phyloP scores from a whole-genome alignment of 1,140 invertebrate genomes.

The Pogonomyrmex barbatus region DNA sequence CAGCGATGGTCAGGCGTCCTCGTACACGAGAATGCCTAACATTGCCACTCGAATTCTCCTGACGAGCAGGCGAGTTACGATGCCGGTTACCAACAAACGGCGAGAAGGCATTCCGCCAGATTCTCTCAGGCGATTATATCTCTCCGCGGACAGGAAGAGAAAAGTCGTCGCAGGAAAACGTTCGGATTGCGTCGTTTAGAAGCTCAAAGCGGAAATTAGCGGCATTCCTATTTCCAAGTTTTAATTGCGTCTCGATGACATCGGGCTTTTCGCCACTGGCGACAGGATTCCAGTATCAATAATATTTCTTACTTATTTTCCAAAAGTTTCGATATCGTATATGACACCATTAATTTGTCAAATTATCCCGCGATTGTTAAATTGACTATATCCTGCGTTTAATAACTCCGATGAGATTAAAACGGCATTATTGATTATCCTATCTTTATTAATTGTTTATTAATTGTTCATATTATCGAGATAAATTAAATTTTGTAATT shows the following conservation, averaged over 20 bases:
- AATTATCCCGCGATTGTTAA: not conserved
- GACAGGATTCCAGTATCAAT: not conserved
- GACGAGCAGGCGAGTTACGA: constrained; percentile 2
- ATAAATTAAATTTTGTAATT: constrained; percentile 8
- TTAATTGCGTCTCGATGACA: constrained; percentile 40
- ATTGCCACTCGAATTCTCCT: constrained; percentile 40
- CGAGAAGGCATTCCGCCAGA: constrained; percentile 22
- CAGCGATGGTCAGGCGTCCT: not conserved
- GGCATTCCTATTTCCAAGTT: constrained; percentile 28
- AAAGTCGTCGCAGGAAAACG: constrained; percentile 9
- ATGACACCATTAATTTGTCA: not conserved
- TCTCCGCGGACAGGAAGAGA: not conserved
- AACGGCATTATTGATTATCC: not conserved
- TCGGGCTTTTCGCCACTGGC: constrained; percentile 8
- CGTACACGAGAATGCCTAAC: constrained; percentile 12
- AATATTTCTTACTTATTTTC: constrained; percentile 32
- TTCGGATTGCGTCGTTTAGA: not conserved
- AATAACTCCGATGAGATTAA: constrained; percentile 27
- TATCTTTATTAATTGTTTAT: not conserved
- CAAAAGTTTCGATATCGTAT: not conserved
- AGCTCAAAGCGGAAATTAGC: constrained; percentile 38
- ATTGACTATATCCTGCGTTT: constrained; percentile 19
- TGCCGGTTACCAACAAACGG: constrained; percentile 3
- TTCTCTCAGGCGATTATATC: constrained; percentile 22
- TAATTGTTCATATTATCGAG: constrained; percentile 7